Percentiles rank a stretch among this genome's conserved stretches.
Conservation (phyloP, 2,888 invertebrate genomes). For the Phyto melanocephala region DNA sequence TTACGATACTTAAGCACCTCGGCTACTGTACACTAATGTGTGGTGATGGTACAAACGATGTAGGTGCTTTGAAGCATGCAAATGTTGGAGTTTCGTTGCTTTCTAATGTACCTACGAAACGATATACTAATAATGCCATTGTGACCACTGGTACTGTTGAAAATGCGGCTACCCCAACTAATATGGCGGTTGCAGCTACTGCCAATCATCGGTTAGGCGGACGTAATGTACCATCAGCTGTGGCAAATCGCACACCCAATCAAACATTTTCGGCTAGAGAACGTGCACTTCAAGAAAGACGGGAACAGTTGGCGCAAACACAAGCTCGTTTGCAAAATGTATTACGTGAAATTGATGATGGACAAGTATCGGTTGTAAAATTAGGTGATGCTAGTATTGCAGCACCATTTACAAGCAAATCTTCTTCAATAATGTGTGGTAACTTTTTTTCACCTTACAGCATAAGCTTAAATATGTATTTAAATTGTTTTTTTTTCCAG, state of each 20-base stretch:
- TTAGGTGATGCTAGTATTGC: conserved; percentile 99
- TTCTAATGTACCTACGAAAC: conserved; percentile 84
- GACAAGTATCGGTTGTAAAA: conserved; percentile 92
- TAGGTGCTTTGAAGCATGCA: conserved; percentile 98
- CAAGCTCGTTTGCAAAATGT: conserved; percentile 79
- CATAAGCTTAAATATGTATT: too few species aligned
- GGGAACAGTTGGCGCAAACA: conserved; percentile 74
- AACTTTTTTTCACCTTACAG: conserved; percentile 77
- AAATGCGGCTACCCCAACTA: conserved; percentile 54
- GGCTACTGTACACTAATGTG: conserved; percentile 98
- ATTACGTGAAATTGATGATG: conserved; percentile 92
- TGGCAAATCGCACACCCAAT: conserved; percentile 66
- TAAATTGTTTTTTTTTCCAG: conserved; percentile 82
- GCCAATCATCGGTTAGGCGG: conserved; percentile 55
- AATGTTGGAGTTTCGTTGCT: conserved; percentile 96
- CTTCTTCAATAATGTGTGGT: conserved; percentile 97
- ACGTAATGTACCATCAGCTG: conserved; percentile 53
- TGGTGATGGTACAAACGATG: conserved; percentile 99
- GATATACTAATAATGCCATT: conserved; percentile 57
- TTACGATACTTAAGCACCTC: conserved; percentile 89
- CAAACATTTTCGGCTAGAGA: conserved; percentile 74
- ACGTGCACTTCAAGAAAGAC: conserved; percentile 73
- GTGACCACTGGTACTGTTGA: conserved; percentile 30
- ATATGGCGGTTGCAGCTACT: background rate
- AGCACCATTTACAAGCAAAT: conserved; percentile 98